These are phyloP conservation scores for Caenorhabditis sp. DNA, from an alignment of 2,888 invertebrate genomes.

Conservation along the genomic window DNA sequence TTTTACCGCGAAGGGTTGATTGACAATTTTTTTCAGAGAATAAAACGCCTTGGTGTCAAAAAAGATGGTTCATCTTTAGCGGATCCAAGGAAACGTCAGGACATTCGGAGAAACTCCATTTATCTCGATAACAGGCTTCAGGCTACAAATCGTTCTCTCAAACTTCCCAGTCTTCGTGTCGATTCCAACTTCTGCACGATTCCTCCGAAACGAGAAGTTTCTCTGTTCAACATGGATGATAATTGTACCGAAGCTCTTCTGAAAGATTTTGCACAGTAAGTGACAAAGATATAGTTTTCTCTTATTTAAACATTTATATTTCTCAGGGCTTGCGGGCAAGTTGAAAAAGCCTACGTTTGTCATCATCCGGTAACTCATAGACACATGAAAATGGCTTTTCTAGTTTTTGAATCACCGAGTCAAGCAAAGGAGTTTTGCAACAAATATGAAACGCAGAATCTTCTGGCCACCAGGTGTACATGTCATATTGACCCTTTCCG, in stretches of 20 bases:
- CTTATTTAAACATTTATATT: neutral
- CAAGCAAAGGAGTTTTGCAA: conserved; percentile 42
- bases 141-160: neutral
- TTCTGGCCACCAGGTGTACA: conserved; percentile 37
- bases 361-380: conserved; percentile 48
- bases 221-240: conserved; percentile 62
- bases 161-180: conserved; percentile 18
- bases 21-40: conserved; percentile 14
- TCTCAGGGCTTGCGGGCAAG: conserved; percentile 49
- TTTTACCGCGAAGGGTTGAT: too few relatives aligned
- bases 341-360: conserved; percentile 51
- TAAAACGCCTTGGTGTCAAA: conserved; percentile 21
- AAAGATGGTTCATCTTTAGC: conserved; percentile 1
- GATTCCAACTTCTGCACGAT: conserved; percentile 50
- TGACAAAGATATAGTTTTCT: neutral
- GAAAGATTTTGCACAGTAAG: conserved; percentile 50
- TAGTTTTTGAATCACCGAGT: conserved; percentile 35
- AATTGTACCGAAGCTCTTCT: conserved; percentile 48
- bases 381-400: conserved; percentile 62
- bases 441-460: conserved; percentile 25
- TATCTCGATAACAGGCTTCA: neutral
- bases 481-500: conserved; percentile 52
- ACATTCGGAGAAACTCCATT: neutral
- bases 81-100: conserved; percentile 18
- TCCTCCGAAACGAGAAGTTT: conserved; percentile 55